Conservation (phyloP, 2,888 invertebrate genomes). For the Didymodactylos carnosus region DNA sequence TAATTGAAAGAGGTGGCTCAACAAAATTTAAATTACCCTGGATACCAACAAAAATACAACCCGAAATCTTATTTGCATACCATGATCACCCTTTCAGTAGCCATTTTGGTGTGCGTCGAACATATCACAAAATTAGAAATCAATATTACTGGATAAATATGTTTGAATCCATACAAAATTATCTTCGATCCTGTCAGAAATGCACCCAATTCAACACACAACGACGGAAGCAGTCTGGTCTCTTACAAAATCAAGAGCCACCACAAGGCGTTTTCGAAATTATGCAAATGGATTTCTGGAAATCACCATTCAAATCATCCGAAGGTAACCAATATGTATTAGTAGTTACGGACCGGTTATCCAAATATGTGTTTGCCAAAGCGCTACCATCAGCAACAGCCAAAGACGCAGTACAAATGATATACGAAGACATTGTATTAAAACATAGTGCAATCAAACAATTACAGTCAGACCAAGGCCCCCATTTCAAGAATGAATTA, state of each 20-base stretch:
- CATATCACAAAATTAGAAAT: neutral
- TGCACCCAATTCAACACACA: neutral
- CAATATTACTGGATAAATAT: neutral
- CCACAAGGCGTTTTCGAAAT: neutral
- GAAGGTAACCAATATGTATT: neutral
- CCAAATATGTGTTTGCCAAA: neutral
- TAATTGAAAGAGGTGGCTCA: neutral
- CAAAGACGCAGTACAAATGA: neutral
- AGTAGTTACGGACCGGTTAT: neutral
- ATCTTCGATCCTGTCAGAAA: neutral
- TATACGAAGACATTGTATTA: neutral
- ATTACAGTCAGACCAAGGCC: neutral
- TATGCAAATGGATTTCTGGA: neutral
- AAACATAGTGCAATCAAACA: neutral
- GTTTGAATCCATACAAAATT: neutral
- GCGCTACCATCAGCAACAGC: neutral
- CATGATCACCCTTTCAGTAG: neutral
- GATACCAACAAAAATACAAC: neutral
- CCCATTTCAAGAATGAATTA: neutral
- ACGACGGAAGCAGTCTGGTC: neutral
- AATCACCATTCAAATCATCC: neutral
- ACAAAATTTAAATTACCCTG: neutral
- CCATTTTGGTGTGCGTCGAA: neutral
- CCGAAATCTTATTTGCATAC: neutral
- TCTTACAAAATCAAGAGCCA: neutral